phyloP scores from a whole-genome alignment of 1,140 invertebrate species.

The Drosophila subpulchrella region DNA sequence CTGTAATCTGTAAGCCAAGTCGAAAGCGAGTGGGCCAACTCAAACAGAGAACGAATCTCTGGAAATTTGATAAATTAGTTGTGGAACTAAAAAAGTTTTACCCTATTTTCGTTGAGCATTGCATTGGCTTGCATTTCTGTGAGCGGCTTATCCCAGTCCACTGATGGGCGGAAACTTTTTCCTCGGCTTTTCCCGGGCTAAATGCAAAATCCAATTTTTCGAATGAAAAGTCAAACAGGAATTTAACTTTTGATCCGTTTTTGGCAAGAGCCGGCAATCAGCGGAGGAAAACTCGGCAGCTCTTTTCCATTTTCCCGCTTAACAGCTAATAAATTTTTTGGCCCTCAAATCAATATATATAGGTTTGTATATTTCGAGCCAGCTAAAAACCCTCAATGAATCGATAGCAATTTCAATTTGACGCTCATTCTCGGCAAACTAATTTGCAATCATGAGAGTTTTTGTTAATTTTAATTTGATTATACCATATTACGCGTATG shows the following conservation, averaged over 20 bases:
- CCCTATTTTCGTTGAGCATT: constrained; percentile 39
- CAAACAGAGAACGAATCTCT: constrained; percentile 74
- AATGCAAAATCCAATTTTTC: constrained; percentile 83
- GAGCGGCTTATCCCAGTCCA: constrained; percentile 57
- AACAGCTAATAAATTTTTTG: constrained; percentile 29
- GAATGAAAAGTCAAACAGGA: constrained; percentile 83
- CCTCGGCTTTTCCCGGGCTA: constrained; percentile 33
- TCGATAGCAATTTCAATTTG: constrained; percentile 64
- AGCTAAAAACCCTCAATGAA: constrained; percentile 17
- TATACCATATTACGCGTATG: constrained; percentile 56
- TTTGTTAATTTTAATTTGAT: constrained; percentile 82
- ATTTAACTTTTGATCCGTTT: constrained; percentile 83
- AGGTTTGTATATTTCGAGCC: background rate
- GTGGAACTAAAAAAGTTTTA: constrained; percentile 69
- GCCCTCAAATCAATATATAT: constrained; percentile 28
- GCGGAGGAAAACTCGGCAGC: constrained; percentile 3
- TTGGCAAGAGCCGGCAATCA: constrained; percentile 63
- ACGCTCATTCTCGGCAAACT: constrained; percentile 66
- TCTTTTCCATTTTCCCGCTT: constrained; percentile 17
- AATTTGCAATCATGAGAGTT: constrained; percentile 78
- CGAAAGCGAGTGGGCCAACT: constrained; percentile 29
- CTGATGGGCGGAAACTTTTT: constrained; percentile 56
- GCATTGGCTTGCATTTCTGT: constrained; percentile 46
- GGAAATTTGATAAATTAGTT: constrained; percentile 82
- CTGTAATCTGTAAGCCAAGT: constrained; percentile 35